Conservation (phyloP, 2,888 invertebrate species). For the Gibbula magus region DNA sequence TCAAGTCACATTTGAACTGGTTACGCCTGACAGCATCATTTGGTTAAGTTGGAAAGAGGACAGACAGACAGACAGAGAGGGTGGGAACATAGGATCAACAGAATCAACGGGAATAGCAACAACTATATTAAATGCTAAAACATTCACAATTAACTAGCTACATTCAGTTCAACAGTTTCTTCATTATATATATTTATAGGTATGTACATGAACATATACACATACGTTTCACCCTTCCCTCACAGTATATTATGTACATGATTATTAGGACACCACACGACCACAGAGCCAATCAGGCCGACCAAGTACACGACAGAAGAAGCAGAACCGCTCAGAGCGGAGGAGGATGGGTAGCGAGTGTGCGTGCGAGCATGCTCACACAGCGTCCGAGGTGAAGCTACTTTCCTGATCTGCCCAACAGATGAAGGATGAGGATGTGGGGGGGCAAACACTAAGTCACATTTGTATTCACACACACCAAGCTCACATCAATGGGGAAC, state of each 20-base stretch:
- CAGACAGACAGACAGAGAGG: too few relatives aligned
- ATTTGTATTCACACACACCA: conserved; percentile 1
- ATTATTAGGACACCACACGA: not conserved
- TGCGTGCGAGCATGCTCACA: not conserved
- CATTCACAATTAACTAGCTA: conserved; percentile 24
- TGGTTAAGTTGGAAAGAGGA: too few relatives aligned
- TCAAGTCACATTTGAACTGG: too few relatives aligned
- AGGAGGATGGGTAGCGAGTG: not conserved
- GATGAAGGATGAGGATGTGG: not conserved
- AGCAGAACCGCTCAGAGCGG: not conserved
- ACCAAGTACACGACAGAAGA: not conserved
- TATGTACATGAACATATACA: conserved; percentile 22
- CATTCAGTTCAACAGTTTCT: conserved; percentile 23
- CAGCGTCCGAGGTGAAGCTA: not conserved
- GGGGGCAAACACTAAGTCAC: not conserved
- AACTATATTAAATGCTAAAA: conserved; percentile 24
- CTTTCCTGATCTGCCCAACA: not conserved
- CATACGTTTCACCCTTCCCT: not conserved
- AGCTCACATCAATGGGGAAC: not conserved
- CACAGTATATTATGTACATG: conserved; percentile 12
- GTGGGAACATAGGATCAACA: not conserved
- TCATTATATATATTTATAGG: conserved; percentile 22
- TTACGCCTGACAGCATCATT: too few relatives aligned
- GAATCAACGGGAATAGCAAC: conserved; percentile 16
- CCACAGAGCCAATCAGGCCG: not conserved